A percentile compares a stretch with the other conserved stretches of the same genome.
Evolutionary conservation across 2,888 invertebrate species (phyloP).

Genomic region (Eulithis testata): DNA sequence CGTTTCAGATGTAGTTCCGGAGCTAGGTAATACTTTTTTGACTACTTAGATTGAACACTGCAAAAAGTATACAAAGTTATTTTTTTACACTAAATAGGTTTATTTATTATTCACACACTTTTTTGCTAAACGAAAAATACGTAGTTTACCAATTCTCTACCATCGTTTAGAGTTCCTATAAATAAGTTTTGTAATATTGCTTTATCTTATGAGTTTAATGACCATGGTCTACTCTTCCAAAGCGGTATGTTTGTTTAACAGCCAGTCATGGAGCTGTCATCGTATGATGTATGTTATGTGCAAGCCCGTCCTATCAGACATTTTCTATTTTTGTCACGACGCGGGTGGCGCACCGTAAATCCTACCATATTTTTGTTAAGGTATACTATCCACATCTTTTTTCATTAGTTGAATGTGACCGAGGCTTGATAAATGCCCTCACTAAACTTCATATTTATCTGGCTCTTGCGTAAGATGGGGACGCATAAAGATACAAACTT

Average conservation of each 20-base stretch:
- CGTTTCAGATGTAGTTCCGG: constrained; percentile 16
- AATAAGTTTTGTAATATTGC: not conserved
- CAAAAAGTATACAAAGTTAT: no score
- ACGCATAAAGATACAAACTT: constrained; percentile 37
- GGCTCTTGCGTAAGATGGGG: constrained; percentile 35
- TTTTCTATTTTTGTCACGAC: constrained; percentile 75
- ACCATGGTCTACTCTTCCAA: constrained; percentile 18
- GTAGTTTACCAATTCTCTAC: no score
- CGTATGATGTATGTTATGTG: constrained; percentile 66
- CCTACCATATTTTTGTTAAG: constrained; percentile 65
- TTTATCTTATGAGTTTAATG: no score
- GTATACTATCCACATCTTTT: constrained; percentile 64
- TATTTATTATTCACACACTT: no score
- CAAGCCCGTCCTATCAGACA: constrained; percentile 62
- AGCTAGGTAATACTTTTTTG: not conserved
- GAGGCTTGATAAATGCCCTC: constrained; percentile 54
- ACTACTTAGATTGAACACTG: no score
- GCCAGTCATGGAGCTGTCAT: constrained; percentile 65
- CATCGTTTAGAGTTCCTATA: not conserved
- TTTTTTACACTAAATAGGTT: no score
- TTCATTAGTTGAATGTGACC: constrained; percentile 62
- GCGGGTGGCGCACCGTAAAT: constrained; percentile 67
- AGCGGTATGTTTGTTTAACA: constrained; percentile 55
- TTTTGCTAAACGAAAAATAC: no score
- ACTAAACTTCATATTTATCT: constrained; percentile 51